Evolutionary conservation across 2,888 invertebrate genomes (phyloP).

Genomic region (Dysmachus trigonus): DNA sequence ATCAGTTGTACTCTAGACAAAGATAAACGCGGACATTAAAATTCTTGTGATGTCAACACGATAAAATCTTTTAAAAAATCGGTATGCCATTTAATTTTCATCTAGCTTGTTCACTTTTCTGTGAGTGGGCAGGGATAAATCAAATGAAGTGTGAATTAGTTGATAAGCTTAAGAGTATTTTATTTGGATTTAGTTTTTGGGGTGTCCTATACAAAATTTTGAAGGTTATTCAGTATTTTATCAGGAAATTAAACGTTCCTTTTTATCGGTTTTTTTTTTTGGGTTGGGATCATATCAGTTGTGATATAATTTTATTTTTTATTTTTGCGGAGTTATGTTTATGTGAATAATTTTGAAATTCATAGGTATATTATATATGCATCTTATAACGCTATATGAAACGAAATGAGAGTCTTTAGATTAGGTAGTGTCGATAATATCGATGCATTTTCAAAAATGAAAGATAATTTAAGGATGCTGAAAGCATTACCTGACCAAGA

Average conservation of each 20-base stretch:
- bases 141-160: not conserved
- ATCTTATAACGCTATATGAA: not conserved
- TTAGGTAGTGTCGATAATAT: too few species aligned
- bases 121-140: not conserved
- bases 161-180: not conserved
- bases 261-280: not conserved
- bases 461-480: too few species aligned
- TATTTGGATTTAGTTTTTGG: not conserved
- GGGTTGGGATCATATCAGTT: not conserved
- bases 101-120: not conserved
- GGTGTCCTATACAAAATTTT: not conserved
- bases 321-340: not conserved
- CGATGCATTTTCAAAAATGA: too few species aligned
- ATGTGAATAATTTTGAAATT: too few species aligned
- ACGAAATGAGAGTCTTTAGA: too few species aligned
- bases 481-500: too few species aligned
- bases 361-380: too few species aligned
- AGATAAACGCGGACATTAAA: not conserved
- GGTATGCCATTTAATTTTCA: not conserved
- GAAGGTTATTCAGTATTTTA: not conserved
- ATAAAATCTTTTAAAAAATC: not conserved
- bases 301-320: not conserved
- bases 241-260: not conserved
- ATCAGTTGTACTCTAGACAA: not conserved
- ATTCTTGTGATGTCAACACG: not conserved